Evolutionary conservation across 2,113 vertebrate genomes (phyloP), one percentile per base, ranked within the genome.

Genomic region (Sprattus sprattus): DNA sequence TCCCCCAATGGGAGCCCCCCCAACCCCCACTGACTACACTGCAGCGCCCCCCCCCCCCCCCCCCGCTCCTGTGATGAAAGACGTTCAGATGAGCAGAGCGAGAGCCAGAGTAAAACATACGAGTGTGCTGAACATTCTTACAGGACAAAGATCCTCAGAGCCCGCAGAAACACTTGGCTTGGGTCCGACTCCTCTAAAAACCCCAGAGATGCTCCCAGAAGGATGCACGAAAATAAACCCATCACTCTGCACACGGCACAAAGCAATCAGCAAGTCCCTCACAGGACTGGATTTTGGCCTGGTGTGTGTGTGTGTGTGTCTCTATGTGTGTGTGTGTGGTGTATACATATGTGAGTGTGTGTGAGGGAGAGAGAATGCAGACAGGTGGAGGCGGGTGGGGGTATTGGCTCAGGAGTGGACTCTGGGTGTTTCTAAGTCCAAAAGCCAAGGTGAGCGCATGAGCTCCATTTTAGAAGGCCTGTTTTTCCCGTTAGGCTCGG

Each of bases 81-180:
- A 54, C 47, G 81, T 45, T 39, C 64, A 81, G 82, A 82, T 28
- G 80, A 89, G 71, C 57, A 54, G 54, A 84, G 80, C 46, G 45
- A 22, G 47, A 49, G 75, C 47, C 1, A 64, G 64, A 71, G 2
- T 32, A 28, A 71, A 71, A 71, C 64, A 71, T 9, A 28, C 25
- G n/a, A 28, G n/a, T 28, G 64, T 8, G 64, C 25, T 2, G 25
- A 28, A 28, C n/a, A 13, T 71, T 32, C 25, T 32, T 71, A 32
- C 64, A 71, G 25, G n/a, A 25, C 64, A 15, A 25, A 10, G 64
- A 71, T 71, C 64, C 64, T 54, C 81, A 45, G 46, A 84, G 22
- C 22, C 20, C 28, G 28, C 67, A 50, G 20, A 18, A 86, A 16
- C 64, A 71, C 64, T 71, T 32, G 64, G 64, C 64, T 71, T 32